Conservation (phyloP, 2,113 vertebrate genomes). For the Myxocyprinus asiaticus region DNA sequence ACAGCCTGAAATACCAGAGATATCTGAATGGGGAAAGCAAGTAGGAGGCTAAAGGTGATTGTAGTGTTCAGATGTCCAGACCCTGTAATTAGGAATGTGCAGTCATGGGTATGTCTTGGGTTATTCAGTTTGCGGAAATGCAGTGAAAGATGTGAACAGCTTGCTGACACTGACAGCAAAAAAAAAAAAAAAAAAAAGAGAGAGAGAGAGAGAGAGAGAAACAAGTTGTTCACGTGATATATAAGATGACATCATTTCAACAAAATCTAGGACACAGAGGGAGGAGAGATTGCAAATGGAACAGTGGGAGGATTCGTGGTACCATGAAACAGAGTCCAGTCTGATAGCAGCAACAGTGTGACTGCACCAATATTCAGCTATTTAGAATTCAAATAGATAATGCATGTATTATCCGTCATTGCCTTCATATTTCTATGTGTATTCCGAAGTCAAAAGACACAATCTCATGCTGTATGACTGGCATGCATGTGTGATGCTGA, state of each 20-base stretch:
- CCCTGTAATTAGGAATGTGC: neutral
- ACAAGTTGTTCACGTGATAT: slow-evolving; percentile 66
- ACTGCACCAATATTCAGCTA: slow-evolving; percentile 44
- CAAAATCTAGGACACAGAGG: slow-evolving; percentile 72
- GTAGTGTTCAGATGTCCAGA: slow-evolving; percentile 17
- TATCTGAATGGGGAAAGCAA: slow-evolving; percentile 5
- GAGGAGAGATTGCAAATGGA: slow-evolving; percentile 48
- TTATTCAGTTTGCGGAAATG: neutral
- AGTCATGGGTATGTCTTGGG: slow-evolving; percentile 11
- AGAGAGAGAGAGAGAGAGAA: neutral
- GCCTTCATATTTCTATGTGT: neutral
- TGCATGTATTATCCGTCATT: no score
- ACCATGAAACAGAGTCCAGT: slow-evolving; percentile 47
- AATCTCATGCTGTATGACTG: neutral
- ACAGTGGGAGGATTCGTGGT: slow-evolving; percentile 50
- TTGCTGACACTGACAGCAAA: slow-evolving; percentile 30
- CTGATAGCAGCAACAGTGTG: slow-evolving; percentile 47
- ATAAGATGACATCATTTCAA: slow-evolving; percentile 72
- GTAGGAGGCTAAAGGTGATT: slow-evolving; percentile 1
- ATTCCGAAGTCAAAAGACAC: neutral
- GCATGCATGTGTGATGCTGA: neutral
- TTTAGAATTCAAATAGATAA: slow-evolving; percentile 47
- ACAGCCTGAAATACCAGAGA: slow-evolving; percentile 23
- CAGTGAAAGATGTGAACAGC: slow-evolving; percentile 29
- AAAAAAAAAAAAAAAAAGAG: neutral